These are phyloP conservation scores for Sweltsa coloradensis DNA, from an alignment of 1,140 invertebrate genomes.

Conservation along the genomic window DNA sequence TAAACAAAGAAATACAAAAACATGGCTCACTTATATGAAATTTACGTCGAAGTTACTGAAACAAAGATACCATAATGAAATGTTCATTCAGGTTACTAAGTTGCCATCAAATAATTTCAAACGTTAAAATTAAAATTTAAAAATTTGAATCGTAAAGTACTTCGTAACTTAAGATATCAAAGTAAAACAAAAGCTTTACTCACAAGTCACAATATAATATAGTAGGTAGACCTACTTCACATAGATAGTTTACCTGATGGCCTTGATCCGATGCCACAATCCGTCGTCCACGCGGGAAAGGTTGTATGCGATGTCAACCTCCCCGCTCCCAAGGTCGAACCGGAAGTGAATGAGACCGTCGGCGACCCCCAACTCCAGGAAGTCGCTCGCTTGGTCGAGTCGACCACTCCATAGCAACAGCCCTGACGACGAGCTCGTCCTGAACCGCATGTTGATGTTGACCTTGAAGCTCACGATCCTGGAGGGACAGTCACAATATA, in stretches of 20 bases:
- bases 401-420: constrained; percentile 85
- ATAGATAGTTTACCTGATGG: constrained; percentile 54
- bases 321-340: constrained; percentile 58
- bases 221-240: neutral
- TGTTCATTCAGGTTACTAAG: too few relatives aligned
- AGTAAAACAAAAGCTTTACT: too few relatives aligned
- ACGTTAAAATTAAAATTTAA: too few relatives aligned
- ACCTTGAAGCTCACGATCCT: constrained; percentile 66
- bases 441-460: constrained; percentile 70
- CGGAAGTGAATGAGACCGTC: constrained; percentile 50
- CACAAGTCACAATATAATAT: too few relatives aligned
- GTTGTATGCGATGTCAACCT: constrained; percentile 71
- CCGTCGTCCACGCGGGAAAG: constrained; percentile 80
- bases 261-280: constrained; percentile 79
- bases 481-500: too few relatives aligned
- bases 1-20: too few relatives aligned
- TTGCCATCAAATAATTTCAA: too few relatives aligned
- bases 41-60: too few relatives aligned
- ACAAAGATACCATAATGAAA: too few relatives aligned
- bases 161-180: too few relatives aligned
- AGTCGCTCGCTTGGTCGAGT: constrained; percentile 53
- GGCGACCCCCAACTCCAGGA: constrained; percentile 71
- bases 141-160: too few relatives aligned
- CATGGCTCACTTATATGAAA: too few relatives aligned
- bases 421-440: constrained; percentile 50